phyloP scores from a whole-genome alignment of 2,888 invertebrate species.

The Orthonychiurus folsomi region DNA sequence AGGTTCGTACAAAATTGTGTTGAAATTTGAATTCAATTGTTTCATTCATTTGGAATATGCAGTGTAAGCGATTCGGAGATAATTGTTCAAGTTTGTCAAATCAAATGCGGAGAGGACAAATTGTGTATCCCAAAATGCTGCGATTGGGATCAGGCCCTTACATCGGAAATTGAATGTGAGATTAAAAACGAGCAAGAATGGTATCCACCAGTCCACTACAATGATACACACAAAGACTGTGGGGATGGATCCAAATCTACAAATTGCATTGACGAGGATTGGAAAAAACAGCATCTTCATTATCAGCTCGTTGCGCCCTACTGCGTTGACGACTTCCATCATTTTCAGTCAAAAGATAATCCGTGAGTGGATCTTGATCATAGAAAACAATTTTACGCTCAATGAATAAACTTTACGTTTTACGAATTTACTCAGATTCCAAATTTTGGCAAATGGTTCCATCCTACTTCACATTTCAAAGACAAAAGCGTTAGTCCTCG shows the following conservation, averaged over 20 bases:
- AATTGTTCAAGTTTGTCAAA: background rate
- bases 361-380: background rate
- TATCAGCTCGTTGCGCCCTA: background rate
- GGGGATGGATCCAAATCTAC: background rate
- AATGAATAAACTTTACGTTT: too few species aligned
- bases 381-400: background rate
- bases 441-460: background rate
- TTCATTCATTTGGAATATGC: too few species aligned
- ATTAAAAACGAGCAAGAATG: background rate
- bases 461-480: background rate
- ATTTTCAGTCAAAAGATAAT: background rate
- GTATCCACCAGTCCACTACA: background rate
- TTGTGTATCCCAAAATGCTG: conserved; percentile 13
- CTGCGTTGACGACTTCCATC: background rate
- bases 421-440: background rate
- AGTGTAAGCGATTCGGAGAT: background rate
- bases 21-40: too few species aligned
- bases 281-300: background rate
- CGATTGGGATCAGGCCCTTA: conserved; percentile 2
- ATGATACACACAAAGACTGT: too few species aligned
- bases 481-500: background rate
- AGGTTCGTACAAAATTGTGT: too few species aligned
- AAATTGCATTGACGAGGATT: background rate
- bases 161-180: background rate
- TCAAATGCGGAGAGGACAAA: background rate